Percentiles rank a stretch among this genome's conserved stretches.
Evolutionary conservation across 1,140 invertebrate genomes (phyloP).

Genomic region (Cotesia typhae): DNA sequence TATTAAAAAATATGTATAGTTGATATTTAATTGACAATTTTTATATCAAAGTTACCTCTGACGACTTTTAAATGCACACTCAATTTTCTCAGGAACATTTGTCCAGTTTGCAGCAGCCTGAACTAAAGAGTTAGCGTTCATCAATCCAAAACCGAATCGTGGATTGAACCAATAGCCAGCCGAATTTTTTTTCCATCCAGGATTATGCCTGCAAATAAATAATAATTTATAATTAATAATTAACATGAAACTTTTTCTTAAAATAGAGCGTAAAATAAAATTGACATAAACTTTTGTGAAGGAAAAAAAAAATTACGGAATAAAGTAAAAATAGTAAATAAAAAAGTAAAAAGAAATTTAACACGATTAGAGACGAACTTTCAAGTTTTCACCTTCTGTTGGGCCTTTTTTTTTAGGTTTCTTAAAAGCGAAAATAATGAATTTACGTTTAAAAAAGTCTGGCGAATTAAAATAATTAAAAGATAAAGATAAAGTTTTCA

Average conservation of each 20-base stretch:
- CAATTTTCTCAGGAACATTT: constrained; percentile 76
- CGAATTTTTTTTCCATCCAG: constrained; percentile 79
- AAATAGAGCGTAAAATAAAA: too few species aligned
- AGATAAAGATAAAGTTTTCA: neutral
- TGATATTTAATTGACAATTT: too few species aligned
- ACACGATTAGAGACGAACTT: too few species aligned
- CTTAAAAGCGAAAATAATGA: neutral
- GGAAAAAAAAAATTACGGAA: neutral
- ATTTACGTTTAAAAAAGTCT: neutral
- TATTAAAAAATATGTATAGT: too few species aligned
- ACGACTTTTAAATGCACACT: constrained; percentile 65
- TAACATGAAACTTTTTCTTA: too few species aligned
- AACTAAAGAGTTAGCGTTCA: constrained; percentile 86
- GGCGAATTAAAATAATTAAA: constrained; percentile 1
- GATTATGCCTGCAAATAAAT: constrained; percentile 65
- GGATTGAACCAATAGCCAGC: constrained; percentile 79
- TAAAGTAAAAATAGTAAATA: too few species aligned
- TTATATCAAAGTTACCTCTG: constrained; percentile 36
- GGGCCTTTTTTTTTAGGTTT: too few species aligned
- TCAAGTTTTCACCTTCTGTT: too few species aligned
- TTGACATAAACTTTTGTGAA: too few species aligned
- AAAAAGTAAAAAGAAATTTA: too few species aligned
- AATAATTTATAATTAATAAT: too few species aligned
- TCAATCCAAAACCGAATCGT: constrained; percentile 89
- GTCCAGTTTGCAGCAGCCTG: constrained; percentile 79